These are phyloP conservation scores for Saccopteryx leptura DNA, from an alignment of 2,113 vertebrate genomes.

Conservation along the genomic window DNA sequence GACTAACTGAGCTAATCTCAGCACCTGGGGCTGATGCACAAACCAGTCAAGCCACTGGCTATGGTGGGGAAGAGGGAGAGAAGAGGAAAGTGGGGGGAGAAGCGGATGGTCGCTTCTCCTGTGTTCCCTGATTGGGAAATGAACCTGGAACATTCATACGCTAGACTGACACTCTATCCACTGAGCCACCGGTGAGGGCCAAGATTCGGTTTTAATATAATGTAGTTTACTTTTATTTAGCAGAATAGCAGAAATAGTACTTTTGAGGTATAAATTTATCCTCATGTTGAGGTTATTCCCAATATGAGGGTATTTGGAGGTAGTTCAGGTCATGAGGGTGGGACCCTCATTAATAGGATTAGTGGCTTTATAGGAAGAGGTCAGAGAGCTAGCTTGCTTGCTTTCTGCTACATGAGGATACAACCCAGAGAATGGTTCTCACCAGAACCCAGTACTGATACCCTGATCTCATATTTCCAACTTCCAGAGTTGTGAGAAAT, in stretches of 20 bases:
- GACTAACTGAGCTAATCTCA: too few relatives aligned
- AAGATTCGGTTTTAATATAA: slow-evolving; percentile 12
- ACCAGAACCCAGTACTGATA: neutral
- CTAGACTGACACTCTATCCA: too few relatives aligned
- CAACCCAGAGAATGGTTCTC: neutral
- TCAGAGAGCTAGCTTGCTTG: neutral
- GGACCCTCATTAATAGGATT: neutral
- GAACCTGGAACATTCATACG: too few relatives aligned
- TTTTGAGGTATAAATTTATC: slow-evolving; percentile 60
- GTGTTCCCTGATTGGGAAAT: too few relatives aligned
- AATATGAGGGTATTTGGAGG: neutral
- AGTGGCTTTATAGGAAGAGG: neutral
- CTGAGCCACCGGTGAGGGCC: too few relatives aligned
- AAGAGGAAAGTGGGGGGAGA: too few relatives aligned
- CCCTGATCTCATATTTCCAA: neutral
- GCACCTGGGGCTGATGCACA: too few relatives aligned
- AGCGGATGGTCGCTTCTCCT: too few relatives aligned
- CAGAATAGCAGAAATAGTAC: neutral
- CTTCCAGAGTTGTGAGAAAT: neutral
- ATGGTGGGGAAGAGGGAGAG: too few relatives aligned
- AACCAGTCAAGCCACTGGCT: too few relatives aligned
- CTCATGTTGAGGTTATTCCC: slow-evolving; percentile 24
- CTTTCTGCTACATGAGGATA: neutral
- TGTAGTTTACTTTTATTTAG: slow-evolving; percentile 19
- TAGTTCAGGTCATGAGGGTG: neutral